Conservation (phyloP, 2,113 vertebrate genomes). For the Ophiodon elongatus region DNA sequence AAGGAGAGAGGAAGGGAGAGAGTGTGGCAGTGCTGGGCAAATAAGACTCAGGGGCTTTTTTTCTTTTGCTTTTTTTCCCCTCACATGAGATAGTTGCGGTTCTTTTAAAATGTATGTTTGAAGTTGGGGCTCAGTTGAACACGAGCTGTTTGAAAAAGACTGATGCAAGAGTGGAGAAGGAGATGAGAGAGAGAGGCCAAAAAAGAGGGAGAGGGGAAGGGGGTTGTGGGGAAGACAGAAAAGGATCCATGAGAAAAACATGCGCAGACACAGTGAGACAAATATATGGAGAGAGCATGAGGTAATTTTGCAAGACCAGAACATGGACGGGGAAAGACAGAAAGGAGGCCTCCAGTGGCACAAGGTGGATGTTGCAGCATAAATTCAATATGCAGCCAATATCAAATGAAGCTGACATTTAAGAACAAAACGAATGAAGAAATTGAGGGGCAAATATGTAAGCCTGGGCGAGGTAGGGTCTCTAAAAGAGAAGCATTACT, state of each 20-base stretch:
- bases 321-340: constrained; percentile 23
- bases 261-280: constrained; percentile 33
- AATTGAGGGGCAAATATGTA: constrained; percentile 12
- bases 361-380: constrained; percentile 29
- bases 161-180: constrained; percentile 78
- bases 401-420: not conserved
- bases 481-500: not conserved
- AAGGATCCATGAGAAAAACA: constrained; percentile 52
- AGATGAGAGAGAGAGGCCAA: constrained; percentile 72
- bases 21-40: constrained; percentile 72
- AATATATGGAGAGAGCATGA: constrained; percentile 47
- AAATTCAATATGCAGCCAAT: constrained; percentile 19
- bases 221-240: constrained; percentile 30
- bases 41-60: constrained; percentile 78
- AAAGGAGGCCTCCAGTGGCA: constrained; percentile 63
- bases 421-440: constrained; percentile 20
- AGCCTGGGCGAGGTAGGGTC: not conserved
- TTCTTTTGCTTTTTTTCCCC: constrained; percentile 45
- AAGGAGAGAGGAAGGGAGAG: constrained; percentile 40
- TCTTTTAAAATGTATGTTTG: constrained; percentile 81
- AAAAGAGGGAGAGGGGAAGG: constrained; percentile 39
- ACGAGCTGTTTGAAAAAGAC: constrained; percentile 80
- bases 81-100: constrained; percentile 80
- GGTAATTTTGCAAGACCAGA: constrained; percentile 30
- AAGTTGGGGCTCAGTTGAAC: constrained; percentile 79